These are phyloP conservation scores for Leontocebus nigricollis DNA, from an alignment of 2,797 vertebrate genomes.

Conservation along the genomic window DNA sequence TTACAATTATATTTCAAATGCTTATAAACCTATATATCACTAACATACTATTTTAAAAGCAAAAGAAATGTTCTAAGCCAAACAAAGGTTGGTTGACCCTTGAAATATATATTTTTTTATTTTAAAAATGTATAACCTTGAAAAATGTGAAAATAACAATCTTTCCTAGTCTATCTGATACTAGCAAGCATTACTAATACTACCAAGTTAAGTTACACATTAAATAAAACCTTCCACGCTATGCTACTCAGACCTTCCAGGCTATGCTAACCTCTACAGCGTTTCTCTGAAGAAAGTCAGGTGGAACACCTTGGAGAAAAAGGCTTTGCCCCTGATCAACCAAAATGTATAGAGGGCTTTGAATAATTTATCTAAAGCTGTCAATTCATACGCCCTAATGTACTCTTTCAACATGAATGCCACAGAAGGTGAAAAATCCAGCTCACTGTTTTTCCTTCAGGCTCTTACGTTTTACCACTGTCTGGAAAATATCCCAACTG, in stretches of 20 bases:
- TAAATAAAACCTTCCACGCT: neutral
- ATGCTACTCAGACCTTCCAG: neutral
- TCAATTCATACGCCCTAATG: slow-evolving; percentile 13
- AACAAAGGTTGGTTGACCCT: neutral
- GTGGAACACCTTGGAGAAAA: slow-evolving; percentile 11
- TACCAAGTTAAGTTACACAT: neutral
- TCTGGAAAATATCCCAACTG: neutral
- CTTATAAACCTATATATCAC: neutral
- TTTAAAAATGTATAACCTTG: neutral
- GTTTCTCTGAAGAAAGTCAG: neutral
- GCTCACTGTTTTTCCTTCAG: neutral
- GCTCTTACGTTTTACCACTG: neutral
- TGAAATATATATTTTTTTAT: neutral
- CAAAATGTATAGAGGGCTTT: neutral
- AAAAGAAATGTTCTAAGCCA: neutral
- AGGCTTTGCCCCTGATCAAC: slow-evolving; percentile 24
- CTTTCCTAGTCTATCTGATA: neutral
- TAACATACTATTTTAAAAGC: neutral
- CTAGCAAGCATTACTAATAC: neutral
- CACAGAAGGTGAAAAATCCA: neutral
- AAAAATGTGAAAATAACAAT: neutral
- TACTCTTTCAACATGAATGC: neutral
- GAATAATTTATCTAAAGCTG: slow-evolving; percentile 57
- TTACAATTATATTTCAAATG: neutral
- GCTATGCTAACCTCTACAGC: neutral